Evolutionary conservation across 2,888 invertebrate genomes (phyloP), one percentile per base, ranked within the genome.

Genomic region (Gymnosoma rotundatum): DNA sequence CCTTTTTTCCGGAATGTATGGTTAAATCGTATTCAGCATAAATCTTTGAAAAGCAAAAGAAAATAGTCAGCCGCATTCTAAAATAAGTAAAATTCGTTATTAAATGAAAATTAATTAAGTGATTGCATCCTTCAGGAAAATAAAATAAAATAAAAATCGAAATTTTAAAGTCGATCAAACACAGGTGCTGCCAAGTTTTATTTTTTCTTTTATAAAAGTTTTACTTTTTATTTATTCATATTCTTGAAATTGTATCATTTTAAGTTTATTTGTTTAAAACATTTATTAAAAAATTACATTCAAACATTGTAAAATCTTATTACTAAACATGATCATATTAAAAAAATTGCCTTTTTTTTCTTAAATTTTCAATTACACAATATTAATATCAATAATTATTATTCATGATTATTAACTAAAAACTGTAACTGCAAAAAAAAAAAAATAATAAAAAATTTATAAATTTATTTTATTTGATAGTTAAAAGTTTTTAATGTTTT

Each of bases 231-330:
- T 32, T 74, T 54, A 78, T 83, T 78, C 9, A 78, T 74, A 42
- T 56, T 72, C 64, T 50, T 76, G 58, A 73, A 66, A 75, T 75
- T 75, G 20, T 58, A 32, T 72, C 12, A 42, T 52, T 76, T 58
- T 63, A 20, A 38, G 16, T 56, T 72, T 61, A 14, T 64, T 52
- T 54, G 10, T 60, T 83, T 73, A 69, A 72, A 72, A 78, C 73
- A 64, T 76, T 61, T 61, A 70, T 83, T 83, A 81, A 84, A 83
- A 81, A 70, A n/a, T 81, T 58, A 84, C 84, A 84, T 81, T 84
- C 20, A 84, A 78, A 84, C 64, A 69, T 84, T 78, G 70, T 81
- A 84, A 81, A 84, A 84, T 84, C 84, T 84, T 84, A 84, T 52
- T 63, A 14, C 38, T 32, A 32, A 32, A 66, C 63, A 79, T 64